Percentiles rank a stretch among this genome's conserved stretches.
Evolutionary conservation across 2,888 invertebrate genomes (phyloP).

Genomic region (Melitaea athalia): DNA sequence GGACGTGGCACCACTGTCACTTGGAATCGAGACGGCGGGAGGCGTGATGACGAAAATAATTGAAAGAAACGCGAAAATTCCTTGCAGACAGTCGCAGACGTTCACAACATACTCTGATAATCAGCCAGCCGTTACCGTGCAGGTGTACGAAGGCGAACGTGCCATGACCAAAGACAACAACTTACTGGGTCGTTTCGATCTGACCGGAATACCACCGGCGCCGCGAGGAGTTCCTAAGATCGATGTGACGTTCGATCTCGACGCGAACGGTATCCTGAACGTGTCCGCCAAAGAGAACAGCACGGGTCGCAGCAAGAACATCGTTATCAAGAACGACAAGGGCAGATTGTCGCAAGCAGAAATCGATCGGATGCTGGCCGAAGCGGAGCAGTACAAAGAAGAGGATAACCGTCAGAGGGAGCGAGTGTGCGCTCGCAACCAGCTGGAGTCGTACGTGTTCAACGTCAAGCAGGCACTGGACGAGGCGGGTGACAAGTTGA

Average conservation of each 20-base stretch:
- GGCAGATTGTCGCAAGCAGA: slow-evolving; percentile 90
- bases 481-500: slow-evolving; percentile 83
- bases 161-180: slow-evolving; percentile 92
- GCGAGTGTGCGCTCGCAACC: slow-evolving; percentile 86
- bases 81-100: slow-evolving; percentile 86
- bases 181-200: slow-evolving; percentile 83
- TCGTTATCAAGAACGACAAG: slow-evolving; percentile 92
- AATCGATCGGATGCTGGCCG: slow-evolving; percentile 89
- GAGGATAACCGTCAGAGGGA: slow-evolving; percentile 87
- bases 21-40: slow-evolving; percentile 90
- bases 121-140: slow-evolving; percentile 88
- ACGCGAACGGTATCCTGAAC: slow-evolving; percentile 91
- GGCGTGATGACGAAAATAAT: slow-evolving; percentile 90
- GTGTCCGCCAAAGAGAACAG: slow-evolving; percentile 90
- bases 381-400: slow-evolving; percentile 88
- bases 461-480: slow-evolving; percentile 86
- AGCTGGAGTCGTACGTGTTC: slow-evolving; percentile 87
- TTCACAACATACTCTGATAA: slow-evolving; percentile 92
- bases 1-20: slow-evolving; percentile 84
- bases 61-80: slow-evolving; percentile 87
- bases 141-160: slow-evolving; percentile 89
- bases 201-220: slow-evolving; percentile 87
- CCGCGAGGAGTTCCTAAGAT: slow-evolving; percentile 86
- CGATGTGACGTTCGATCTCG: slow-evolving; percentile 88
- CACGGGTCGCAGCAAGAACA: slow-evolving; percentile 86